A percentile compares a stretch with the other conserved stretches of the same genome.
These are phyloP conservation scores for Taenaris catops DNA, from an alignment of 2,888 invertebrate genomes.

Conservation along the genomic window DNA sequence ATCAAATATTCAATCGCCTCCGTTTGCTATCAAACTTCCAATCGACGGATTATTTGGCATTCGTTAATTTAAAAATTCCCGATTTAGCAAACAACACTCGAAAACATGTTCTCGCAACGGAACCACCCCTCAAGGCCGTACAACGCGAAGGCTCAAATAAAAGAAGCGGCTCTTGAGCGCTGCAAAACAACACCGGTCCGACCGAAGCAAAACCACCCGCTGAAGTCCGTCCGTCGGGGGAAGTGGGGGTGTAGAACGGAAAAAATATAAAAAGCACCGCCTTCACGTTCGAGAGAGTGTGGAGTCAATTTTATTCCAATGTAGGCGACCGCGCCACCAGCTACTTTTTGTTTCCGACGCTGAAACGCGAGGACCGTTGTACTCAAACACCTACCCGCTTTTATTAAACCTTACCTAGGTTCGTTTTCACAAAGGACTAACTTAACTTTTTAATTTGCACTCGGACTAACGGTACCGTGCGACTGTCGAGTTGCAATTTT, in stretches of 20 bases:
- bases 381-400: conserved; percentile 75
- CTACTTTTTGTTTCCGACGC: conserved; percentile 76
- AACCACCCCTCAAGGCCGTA: conserved; percentile 70
- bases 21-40: conserved; percentile 37
- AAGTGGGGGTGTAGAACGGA: conserved; percentile 39
- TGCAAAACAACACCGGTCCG: conserved; percentile 75
- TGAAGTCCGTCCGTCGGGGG: conserved; percentile 56
- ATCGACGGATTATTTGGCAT: conserved; percentile 54
- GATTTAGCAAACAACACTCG: conserved; percentile 68
- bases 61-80: conserved; percentile 75
- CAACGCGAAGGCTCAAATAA: conserved; percentile 74
- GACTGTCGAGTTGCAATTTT: too few relatives aligned
- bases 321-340: conserved; percentile 75
- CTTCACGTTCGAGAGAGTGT: conserved; percentile 78
- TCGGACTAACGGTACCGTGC: too few relatives aligned
- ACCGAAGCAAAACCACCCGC: conserved; percentile 79
- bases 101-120: conserved; percentile 57
- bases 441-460: conserved; percentile 24
- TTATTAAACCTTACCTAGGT: conserved; percentile 62
- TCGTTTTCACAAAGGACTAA: conserved; percentile 32
- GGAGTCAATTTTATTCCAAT: conserved; percentile 80
- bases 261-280: conserved; percentile 69
- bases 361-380: conserved; percentile 74
- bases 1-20: conserved; percentile 16
- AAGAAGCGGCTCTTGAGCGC: conserved; percentile 76